Base-by-base conservation (phyloP, 1,140 invertebrate species). In the Nephotettix cincticeps region DNA sequence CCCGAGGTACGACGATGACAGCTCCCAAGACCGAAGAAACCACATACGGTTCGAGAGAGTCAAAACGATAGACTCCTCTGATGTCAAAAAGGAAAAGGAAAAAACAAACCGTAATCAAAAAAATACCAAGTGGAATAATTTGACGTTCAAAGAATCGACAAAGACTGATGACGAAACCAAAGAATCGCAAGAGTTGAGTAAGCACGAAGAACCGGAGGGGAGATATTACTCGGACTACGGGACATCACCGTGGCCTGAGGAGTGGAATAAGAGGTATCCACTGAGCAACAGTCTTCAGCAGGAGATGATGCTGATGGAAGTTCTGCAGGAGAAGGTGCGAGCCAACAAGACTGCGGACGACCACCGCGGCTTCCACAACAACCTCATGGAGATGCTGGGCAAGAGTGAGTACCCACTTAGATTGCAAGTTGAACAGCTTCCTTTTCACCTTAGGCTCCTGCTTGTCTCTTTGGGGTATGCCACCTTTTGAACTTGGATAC, bases 311-410 rank as follows among this genome's bases (percentile, higher is more conserved):
- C 56, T 61, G 14, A 61, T 61, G 56, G 56, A 61, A 23, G 56
- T 61, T 25, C 56, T 61, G 13, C 56, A 61, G 56, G 56, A 61
- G 23, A 61, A 61, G 25, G 56, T 61, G 1, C 14, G 56, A 27
- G 56, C 56, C 56, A 61, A 61, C 56, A 61, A 61, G 25, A 61
- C 56, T 27, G 25, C 25, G 13, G 79, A 79, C 32, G 77, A 81
- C 72, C 78, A 82, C 70, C 77, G 83, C 40, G 83, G 83, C 36
- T 80, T 83, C 66, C 89, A 91, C 70, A 88, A 87, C 74, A 88
- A 88, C 69, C 87, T 93, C 71, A 90, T 93, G 85, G 90, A 93
- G 77, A 90, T 93, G 84, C 82, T 93, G 73, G 90, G 91, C 70
- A 88, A 91, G 90, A 93, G 91, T 93, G 87, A 83, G 89, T 84